Conservation (phyloP, 1,140 invertebrate genomes). For the Drosophila mayri region DNA sequence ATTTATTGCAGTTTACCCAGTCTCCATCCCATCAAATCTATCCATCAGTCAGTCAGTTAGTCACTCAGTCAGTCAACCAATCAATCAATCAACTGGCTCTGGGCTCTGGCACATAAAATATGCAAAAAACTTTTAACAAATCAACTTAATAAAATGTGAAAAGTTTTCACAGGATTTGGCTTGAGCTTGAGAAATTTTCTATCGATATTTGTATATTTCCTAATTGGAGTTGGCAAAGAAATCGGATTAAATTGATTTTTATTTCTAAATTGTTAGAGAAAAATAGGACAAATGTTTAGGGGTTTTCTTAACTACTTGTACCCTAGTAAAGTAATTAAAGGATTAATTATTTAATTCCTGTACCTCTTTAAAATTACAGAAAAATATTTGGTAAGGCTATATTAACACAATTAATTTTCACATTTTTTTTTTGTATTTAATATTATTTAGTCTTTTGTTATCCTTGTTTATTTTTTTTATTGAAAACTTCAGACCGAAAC, state of each 20-base stretch:
- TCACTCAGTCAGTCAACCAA: constrained; percentile 19
- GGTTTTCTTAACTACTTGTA: not conserved
- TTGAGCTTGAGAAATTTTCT: not conserved
- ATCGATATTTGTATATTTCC: constrained; percentile 8
- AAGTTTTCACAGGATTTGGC: constrained; percentile 29
- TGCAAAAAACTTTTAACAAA: constrained; percentile 49
- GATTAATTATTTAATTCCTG: too few species aligned
- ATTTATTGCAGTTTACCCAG: constrained; percentile 54
- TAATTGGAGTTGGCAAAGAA: constrained; percentile 13
- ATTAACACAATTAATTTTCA: not conserved
- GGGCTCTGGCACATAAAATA: constrained; percentile 47
- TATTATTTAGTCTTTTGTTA: not conserved
- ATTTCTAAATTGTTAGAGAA: not conserved
- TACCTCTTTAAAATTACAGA: not conserved
- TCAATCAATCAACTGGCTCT: constrained; percentile 31
- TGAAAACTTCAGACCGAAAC: not conserved
- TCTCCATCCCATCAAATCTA: constrained; percentile 37
- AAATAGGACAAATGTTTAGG: not conserved
- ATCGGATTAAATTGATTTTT: constrained; percentile 1
- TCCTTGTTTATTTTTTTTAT: not conserved
- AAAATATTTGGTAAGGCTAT: too few species aligned
- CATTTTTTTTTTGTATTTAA: not conserved
- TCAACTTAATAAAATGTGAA: constrained; percentile 48
- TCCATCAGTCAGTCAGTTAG: constrained; percentile 17
- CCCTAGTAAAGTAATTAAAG: not conserved